A percentile compares a stretch with the other conserved stretches of the same genome.
Conservation (phyloP, 1,140 invertebrate genomes). For the Trichonephila clavipes region DNA sequence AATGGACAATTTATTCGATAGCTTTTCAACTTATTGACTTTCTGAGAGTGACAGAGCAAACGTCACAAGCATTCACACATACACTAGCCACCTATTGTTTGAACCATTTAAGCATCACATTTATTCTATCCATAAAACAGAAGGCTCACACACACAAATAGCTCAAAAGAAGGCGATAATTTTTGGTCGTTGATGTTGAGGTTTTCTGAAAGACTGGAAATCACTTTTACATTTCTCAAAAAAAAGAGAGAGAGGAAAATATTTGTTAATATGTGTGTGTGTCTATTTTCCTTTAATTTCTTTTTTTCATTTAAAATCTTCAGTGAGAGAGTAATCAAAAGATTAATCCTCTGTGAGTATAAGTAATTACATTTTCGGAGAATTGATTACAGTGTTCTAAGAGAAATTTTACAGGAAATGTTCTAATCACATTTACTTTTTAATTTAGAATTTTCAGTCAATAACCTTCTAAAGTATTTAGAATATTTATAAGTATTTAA, state of each 20-base stretch:
- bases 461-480: no score
- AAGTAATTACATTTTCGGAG: not conserved
- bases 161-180: not conserved
- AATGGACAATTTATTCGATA: conserved; percentile 20
- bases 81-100: not conserved
- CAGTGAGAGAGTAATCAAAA: not conserved
- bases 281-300: not conserved
- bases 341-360: not conserved
- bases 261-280: not conserved
- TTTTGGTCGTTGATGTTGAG: not conserved
- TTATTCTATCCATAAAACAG: not conserved
- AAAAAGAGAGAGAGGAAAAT: not conserved
- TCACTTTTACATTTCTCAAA: not conserved
- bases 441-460: not conserved
- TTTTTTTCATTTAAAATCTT: not conserved
- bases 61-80: not conserved
- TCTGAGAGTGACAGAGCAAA: not conserved
- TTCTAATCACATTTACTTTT: not conserved
- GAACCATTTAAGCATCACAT: not conserved
- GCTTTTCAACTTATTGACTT: conserved; percentile 26
- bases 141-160: not conserved
- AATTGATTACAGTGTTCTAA: not conserved
- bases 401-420: not conserved
- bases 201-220: not conserved
- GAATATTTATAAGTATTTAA: no score